Base-by-base conservation (phyloP, 2,888 invertebrate genomes). In the Emmelina monodactyla region DNA sequence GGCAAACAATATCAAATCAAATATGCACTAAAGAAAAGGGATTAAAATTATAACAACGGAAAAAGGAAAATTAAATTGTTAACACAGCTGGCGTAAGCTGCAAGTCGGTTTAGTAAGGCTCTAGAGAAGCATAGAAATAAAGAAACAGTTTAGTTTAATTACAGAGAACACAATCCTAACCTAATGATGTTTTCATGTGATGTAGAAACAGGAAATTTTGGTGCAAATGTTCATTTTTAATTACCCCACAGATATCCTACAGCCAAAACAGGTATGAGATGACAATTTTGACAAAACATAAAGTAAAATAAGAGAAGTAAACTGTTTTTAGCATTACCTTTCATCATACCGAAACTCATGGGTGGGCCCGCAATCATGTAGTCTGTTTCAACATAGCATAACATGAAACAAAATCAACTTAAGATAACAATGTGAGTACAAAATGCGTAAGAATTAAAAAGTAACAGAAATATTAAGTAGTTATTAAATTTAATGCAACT, bases 341-440 rank as follows among this genome's bases (percentile, higher is more conserved):
- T 89, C 82, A 90, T 85, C 82, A 89, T 89, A 88, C 89, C 88
- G 88, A 88, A 89, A 83, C 88, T 88, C 85, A 89, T 86, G 79
- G 88, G 88, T 81, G 86, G 86, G 78, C 88, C 88, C 83, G 88
- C 86, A 82, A 87, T 85, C 88, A 88, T 87, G 79, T 78, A 79
- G 78, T 79, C 79, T 79, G 79, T 79, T 76, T 73, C 68, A 62
- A 79, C 68, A 79, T 70, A 86, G 88, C 86, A 87, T 85, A 85
- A 86, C 85, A 85, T 85, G 85, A 84, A 85, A 86, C 84, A 82
- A 85, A 85, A 85, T 83, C 84, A 81, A 78, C 65, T 69, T 64
- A 86, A 87, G 83, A 87, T 83, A 83, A 84, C 75, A 82, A 82
- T 83, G 82, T 82, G 71, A 83, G 83, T 83, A 79, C 68, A 82